Base-by-base conservation (phyloP, 2,797 vertebrate genomes). In the Rhyacichthys aspro region DNA sequence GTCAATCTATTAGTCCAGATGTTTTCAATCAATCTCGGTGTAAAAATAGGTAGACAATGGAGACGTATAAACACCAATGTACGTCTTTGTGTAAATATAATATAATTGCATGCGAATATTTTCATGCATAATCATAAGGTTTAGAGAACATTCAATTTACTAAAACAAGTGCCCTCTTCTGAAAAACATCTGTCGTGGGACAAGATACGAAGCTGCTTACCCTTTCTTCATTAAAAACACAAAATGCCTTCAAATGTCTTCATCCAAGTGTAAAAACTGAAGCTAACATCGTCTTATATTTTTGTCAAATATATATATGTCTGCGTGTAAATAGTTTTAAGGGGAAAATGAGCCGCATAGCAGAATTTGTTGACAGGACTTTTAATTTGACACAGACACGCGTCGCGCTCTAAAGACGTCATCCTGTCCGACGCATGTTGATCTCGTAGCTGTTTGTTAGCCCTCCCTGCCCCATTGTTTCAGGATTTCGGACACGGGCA, bases 301-400 rank as follows among this genome's bases (percentile, higher is more conserved):
- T 1, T 16, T 28, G 17, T 5, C 16, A 47, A 36, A 12, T 0
- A 11, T 2, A 10, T 1, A 3, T 0, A 5, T 9, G 6, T 8
- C 3, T 1, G 7, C 2, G 23, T 44, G 0, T 9, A 7, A 0
- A 18, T 1, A 9, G 0, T 42, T 43, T 49, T 15, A 11, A 44
- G 8, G 18, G 6, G 2, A 9, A 8, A 1, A 11, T 11, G 1
- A 53, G n/a, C 8, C 1, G 4, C 8, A 8, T 3, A 10, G 43
- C 43, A 53, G 48, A 16, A 3, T 38, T 15, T 23, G 42, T 38
- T 48, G 43, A 63, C 49, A 47, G 66, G 78, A 79, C 79, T 87
- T 87, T 88, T 88, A 88, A 86, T 90, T 89, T 86, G 85, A 86
- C 80, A 90, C 72, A 53, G 60, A 77, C 23, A 50, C 32, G 23